A percentile compares a stretch with the other conserved stretches of the same genome.
Conservation (phyloP, 2,797 vertebrate species). For the Adrianichthys oophorus region DNA sequence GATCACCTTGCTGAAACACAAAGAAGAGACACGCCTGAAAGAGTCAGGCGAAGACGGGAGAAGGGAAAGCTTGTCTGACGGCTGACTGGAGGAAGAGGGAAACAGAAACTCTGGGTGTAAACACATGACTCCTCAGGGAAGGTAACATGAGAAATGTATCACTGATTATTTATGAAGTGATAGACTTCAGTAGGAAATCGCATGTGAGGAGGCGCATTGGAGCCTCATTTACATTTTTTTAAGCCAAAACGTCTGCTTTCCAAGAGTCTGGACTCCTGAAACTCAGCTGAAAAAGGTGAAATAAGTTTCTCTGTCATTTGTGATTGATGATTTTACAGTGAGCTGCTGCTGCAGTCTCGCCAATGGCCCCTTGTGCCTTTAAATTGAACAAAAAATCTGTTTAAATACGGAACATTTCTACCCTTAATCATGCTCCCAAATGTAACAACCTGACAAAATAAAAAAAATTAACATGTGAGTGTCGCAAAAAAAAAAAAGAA, state of each 20-base stretch:
- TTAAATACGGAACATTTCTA: conserved; percentile 7
- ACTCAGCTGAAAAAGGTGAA: conserved; percentile 13
- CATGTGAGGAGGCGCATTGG: conserved; percentile 26
- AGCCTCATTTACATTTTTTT: conserved; percentile 13
- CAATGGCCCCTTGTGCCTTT: conserved; percentile 9
- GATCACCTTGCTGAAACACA: no score
- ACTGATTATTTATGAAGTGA: conserved; percentile 30
- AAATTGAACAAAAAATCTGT: conserved; percentile 38
- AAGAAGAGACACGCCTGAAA: no score
- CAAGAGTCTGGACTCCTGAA: not conserved
- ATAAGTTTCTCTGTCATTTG: conserved; percentile 24
- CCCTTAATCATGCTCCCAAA: no score
- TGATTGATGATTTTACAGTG: conserved; percentile 25
- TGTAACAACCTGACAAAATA: no score
- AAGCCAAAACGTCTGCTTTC: conserved; percentile 17
- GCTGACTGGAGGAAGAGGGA: conserved; percentile 19
- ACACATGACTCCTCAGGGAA: conserved; percentile 13
- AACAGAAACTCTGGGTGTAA: conserved; percentile 2
- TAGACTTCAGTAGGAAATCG: conserved; percentile 33
- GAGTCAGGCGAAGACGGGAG: no score
- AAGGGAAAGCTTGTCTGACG: conserved; percentile 4
- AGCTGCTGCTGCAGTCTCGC: conserved; percentile 3
- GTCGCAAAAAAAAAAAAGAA: no score
- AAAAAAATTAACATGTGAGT: no score
- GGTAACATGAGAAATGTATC: conserved; percentile 4